Percentiles rank a stretch among this genome's conserved stretches.
Conservation (phyloP, 2,113 vertebrate genomes). For the Cygnus atratus region DNA sequence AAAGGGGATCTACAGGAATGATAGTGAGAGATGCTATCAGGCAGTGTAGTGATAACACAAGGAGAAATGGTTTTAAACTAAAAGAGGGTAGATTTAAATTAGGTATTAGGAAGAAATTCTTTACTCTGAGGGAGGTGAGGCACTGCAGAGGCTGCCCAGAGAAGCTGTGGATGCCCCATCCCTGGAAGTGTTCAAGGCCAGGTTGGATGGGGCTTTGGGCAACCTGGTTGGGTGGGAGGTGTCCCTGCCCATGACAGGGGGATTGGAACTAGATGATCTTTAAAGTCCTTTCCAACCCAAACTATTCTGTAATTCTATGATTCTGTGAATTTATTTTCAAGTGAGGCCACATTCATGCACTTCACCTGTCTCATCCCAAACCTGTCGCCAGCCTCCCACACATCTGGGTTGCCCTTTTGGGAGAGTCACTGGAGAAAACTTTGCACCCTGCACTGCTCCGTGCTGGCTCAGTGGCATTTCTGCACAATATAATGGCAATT, state of each 20-base stretch:
- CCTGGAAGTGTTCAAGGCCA: not conserved
- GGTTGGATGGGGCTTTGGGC: not conserved
- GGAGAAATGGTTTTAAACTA: not conserved
- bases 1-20: not conserved
- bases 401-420: not conserved
- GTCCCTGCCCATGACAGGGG: not conserved
- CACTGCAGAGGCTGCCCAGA: not conserved
- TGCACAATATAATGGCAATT: not conserved
- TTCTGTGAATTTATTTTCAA: not conserved
- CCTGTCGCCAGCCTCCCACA: not conserved
- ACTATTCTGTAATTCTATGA: not conserved
- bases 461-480: rapidly evolving
- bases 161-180: not conserved
- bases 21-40: not conserved
- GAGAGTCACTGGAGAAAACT: not conserved
- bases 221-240: not conserved
- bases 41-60: not conserved
- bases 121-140: not conserved
- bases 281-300: not conserved
- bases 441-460: rapidly evolving
- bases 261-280: not conserved
- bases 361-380: not conserved
- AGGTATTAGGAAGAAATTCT: not conserved
- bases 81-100: not conserved
- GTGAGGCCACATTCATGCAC: not conserved